Conservation (phyloP, 1,140 invertebrate species). For the Philopotamus ludificatus region DNA sequence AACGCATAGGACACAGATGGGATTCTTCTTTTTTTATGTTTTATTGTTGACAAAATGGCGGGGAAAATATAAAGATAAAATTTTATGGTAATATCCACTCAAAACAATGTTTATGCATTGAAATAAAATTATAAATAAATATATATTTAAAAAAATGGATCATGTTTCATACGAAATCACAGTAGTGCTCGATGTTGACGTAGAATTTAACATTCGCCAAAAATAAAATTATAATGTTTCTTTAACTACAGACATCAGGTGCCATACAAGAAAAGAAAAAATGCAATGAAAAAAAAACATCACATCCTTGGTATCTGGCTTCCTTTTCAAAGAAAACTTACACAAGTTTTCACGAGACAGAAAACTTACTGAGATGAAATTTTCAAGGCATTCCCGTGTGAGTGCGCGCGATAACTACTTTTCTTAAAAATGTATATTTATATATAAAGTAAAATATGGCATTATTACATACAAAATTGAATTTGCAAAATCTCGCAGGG, state of each 20-base stretch:
- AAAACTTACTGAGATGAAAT: no score
- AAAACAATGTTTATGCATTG: no score
- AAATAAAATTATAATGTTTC: neutral
- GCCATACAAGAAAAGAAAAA: neutral
- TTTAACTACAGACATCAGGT: neutral
- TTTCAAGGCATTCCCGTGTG: neutral
- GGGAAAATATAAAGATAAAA: constrained; percentile 20
- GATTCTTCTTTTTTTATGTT: constrained; percentile 22
- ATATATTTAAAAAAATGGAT: constrained; percentile 18
- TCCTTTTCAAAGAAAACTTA: no score
- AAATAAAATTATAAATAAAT: no score
- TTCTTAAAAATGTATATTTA: neutral
- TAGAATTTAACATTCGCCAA: neutral
- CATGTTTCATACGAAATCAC: neutral
- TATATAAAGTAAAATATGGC: neutral
- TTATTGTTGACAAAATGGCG: constrained; percentile 31
- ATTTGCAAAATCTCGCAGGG: no score
- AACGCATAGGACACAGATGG: constrained; percentile 26
- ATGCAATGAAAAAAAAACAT: no score
- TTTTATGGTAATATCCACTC: constrained; percentile 21
- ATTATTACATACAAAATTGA: neutral
- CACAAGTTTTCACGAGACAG: no score
- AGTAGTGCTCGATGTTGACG: neutral
- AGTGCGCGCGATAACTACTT: neutral
- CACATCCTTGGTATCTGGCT: no score